phyloP scores from a whole-genome alignment of 2,113 vertebrate species.

The Irena cyanogastra region DNA sequence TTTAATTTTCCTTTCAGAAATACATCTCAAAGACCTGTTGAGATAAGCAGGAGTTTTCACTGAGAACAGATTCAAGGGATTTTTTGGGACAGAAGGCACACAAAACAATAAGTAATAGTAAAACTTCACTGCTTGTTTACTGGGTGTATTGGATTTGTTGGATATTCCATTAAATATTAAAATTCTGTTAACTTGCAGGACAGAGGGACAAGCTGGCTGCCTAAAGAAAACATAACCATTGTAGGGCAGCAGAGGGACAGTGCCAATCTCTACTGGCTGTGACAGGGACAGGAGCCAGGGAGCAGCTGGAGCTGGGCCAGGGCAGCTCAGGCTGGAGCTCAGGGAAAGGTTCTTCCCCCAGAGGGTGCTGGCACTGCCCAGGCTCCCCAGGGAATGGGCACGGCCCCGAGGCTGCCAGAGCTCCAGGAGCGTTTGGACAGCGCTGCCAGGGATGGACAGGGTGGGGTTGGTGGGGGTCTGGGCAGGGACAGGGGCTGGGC shows the following conservation, averaged over 20 bases:
- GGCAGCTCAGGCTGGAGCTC: not conserved
- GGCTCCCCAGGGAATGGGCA: not conserved
- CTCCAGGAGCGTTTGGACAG: not conserved
- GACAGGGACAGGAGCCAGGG: not conserved
- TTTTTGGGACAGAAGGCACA: not conserved
- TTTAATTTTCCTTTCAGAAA: not conserved
- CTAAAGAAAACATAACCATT: not conserved
- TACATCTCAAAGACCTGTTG: not conserved
- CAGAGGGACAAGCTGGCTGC: not conserved
- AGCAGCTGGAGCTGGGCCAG: not conserved
- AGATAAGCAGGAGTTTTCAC: not conserved
- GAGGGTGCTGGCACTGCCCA: not conserved
- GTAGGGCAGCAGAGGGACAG: not conserved
- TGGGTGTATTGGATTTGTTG: not conserved
- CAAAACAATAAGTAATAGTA: not conserved
- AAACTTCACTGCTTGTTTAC: not conserved
- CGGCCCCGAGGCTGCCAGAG: not conserved
- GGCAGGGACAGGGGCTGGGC: not conserved
- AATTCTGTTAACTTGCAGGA: not conserved
- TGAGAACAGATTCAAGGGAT: not conserved
- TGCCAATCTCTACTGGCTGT: fast-evolving
- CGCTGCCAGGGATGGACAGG: not conserved
- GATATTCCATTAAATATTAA: not conserved
- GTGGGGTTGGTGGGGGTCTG: not conserved
- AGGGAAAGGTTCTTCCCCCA: not conserved